phyloP scores from a whole-genome alignment of 92 coral and sea anemone species.

The Desmophyllum pertusum region DNA sequence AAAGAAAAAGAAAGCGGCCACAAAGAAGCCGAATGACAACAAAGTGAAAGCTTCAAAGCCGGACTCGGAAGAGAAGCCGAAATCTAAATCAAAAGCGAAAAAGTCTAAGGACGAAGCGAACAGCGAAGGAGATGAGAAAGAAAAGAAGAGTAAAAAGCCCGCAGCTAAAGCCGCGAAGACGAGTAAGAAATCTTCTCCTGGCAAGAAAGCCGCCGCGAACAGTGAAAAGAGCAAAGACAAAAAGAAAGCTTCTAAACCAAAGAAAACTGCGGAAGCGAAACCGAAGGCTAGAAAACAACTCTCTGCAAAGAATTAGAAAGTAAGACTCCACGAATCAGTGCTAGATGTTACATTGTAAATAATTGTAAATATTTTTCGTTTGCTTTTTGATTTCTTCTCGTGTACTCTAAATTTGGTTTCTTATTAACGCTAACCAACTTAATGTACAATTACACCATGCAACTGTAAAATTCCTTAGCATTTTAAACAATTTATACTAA shows the following conservation, averaged over 20 bases:
- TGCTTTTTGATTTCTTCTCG: neutral
- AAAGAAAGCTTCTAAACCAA: constrained; percentile 57
- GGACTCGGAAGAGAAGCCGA: constrained; percentile 1
- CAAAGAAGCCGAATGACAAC: constrained; percentile 29
- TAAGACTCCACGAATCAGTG: neutral
- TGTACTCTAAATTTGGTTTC: too few relatives aligned
- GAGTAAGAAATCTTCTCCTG: constrained; percentile 45
- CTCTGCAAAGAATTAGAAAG: constrained; percentile 4
- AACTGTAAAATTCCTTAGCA: neutral
- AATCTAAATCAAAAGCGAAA: neutral
- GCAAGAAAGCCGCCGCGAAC: constrained; percentile 38
- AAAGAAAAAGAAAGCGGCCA: constrained; percentile 39
- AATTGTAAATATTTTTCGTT: neutral
- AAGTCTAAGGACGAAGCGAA: constrained; percentile 3
- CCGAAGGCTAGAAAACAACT: constrained; percentile 59
- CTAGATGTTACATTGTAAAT: constrained; percentile 7
- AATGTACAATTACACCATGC: neutral
- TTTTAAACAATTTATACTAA: constrained; percentile 1
- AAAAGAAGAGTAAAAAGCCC: constrained; percentile 29
- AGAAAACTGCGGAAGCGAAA: constrained; percentile 71
- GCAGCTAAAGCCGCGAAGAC: constrained; percentile 24
- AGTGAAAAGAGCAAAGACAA: constrained; percentile 48
- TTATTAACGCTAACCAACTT: too few relatives aligned
- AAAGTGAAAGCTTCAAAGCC: constrained; percentile 8
- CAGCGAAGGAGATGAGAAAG: constrained; percentile 17